Conservation (phyloP, 2,888 invertebrate species). For the Unio pictorum region DNA sequence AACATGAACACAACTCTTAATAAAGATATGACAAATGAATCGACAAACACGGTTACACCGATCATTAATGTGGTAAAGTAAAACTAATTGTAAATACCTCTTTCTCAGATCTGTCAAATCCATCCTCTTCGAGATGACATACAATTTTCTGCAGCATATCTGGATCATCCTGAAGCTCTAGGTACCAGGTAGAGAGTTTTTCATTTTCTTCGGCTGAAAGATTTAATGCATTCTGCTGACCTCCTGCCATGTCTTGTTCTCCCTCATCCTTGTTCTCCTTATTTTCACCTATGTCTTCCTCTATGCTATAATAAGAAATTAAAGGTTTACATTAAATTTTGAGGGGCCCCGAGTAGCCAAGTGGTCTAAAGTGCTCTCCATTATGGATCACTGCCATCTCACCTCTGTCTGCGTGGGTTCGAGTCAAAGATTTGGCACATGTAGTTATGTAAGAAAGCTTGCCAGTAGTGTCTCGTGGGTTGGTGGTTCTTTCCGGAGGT, state of each 20-base stretch:
- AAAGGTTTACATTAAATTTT: background rate
- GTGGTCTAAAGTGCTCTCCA: too few relatives aligned
- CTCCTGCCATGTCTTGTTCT: background rate
- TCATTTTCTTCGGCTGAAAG: constrained; percentile 12
- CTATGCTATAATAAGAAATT: background rate
- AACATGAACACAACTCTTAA: constrained; percentile 4
- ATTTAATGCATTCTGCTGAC: background rate
- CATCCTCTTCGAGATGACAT: constrained; percentile 11
- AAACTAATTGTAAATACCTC: constrained; percentile 8
- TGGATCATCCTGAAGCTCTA: constrained; percentile 11
- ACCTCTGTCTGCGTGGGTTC: too few relatives aligned
- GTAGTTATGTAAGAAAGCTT: too few relatives aligned
- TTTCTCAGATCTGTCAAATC: constrained; percentile 7
- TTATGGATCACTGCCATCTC: too few relatives aligned
- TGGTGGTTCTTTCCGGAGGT: too few relatives aligned
- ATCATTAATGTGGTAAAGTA: background rate
- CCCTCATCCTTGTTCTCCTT: background rate
- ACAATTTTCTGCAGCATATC: constrained; percentile 6
- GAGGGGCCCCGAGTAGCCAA: too few relatives aligned
- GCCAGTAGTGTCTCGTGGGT: too few relatives aligned
- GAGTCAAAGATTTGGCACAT: too few relatives aligned
- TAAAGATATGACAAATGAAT: too few relatives aligned
- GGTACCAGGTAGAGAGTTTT: constrained; percentile 15
- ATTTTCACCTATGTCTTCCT: background rate
- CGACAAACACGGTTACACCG: too few relatives aligned